Conservation (phyloP, 2,797 vertebrate species). For the Eurystomus glaucurus region DNA sequence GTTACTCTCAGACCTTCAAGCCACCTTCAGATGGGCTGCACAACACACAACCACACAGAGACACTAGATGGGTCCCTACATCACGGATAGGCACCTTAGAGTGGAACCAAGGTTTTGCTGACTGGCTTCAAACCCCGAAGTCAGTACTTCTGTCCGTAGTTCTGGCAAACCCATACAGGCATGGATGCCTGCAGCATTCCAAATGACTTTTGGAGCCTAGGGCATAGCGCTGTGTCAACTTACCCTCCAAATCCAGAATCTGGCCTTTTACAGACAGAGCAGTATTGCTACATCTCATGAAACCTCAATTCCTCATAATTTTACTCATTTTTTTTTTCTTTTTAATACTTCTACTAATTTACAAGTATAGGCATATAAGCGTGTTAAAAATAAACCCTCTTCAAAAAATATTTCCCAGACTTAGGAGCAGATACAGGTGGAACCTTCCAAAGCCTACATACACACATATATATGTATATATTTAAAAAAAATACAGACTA, state of each 20-base stretch:
- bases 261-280: neutral
- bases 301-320: neutral
- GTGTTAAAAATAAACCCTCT: neutral
- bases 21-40: neutral
- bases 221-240: neutral
- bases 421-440: neutral
- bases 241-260: neutral
- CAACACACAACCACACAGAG: accelerated
- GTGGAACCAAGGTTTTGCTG: accelerated
- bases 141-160: neutral
- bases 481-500: neutral
- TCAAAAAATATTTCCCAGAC: neutral
- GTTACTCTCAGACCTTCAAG: neutral
- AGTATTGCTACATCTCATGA: neutral
- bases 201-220: neutral
- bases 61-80: accelerated
- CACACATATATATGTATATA: accelerated
- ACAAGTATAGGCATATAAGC: neutral
- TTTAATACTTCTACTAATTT: neutral
- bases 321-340: neutral
- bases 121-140: neutral
- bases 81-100: neutral
- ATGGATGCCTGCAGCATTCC: neutral
- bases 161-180: neutral
- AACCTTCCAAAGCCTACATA: neutral